A percentile compares a stretch with the other conserved stretches of the same genome.
phyloP scores from a whole-genome alignment of 1,140 invertebrate species.

The Lanistes nyassanus region DNA sequence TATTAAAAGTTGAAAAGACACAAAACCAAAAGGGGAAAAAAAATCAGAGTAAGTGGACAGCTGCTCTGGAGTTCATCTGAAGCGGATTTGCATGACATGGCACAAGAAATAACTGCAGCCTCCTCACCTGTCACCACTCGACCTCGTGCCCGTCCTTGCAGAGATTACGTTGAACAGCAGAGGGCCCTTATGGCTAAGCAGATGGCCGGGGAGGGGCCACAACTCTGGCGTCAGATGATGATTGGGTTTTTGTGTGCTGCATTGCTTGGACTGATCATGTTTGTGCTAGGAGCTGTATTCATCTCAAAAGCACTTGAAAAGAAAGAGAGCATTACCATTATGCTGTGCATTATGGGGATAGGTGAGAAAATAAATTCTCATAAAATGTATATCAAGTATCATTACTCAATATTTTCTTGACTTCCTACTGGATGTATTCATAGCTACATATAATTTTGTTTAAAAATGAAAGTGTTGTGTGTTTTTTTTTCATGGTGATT shows the following conservation, averaged over 20 bases:
- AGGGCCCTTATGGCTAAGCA: constrained; percentile 25
- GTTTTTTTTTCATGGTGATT: no score
- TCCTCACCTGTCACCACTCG: constrained; percentile 32
- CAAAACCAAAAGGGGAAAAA: no score
- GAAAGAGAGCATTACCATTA: constrained; percentile 49
- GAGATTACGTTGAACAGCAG: constrained; percentile 35
- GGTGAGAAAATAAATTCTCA: constrained; percentile 35
- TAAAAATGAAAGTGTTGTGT: no score
- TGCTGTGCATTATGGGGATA: constrained; percentile 59
- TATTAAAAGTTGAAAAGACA: no score
- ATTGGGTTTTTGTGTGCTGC: constrained; percentile 50
- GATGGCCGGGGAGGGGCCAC: constrained; percentile 33
- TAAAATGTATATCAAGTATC: neutral
- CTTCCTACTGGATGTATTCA: no score
- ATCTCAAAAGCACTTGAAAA: constrained; percentile 45
- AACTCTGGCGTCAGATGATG: constrained; percentile 51
- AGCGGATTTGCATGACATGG: constrained; percentile 2
- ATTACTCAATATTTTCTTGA: no score
- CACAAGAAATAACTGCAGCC: constrained; percentile 7
- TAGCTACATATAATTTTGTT: no score
- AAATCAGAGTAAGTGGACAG: no score
- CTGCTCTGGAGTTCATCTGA: no score
- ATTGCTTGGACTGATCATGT: constrained; percentile 47
- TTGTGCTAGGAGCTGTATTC: constrained; percentile 46
- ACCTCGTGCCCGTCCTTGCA: constrained; percentile 28